phyloP scores from a whole-genome alignment of 2,888 invertebrate species.

The Synanthedon formicaeformis region DNA sequence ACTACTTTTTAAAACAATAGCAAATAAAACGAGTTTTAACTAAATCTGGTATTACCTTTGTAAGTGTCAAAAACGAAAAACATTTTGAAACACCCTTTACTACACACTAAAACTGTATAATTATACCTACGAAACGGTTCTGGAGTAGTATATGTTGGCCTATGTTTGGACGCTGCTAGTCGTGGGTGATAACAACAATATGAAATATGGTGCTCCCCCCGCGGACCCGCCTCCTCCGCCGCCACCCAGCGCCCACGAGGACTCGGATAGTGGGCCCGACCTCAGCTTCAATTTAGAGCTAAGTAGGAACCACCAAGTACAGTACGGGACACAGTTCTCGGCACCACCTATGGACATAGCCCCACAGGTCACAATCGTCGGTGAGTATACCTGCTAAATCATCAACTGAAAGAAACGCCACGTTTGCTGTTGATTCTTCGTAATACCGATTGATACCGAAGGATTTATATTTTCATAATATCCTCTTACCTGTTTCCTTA shows the following conservation, averaged over 20 bases:
- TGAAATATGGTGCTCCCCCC: constrained; percentile 52
- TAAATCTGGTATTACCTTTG: too few species aligned
- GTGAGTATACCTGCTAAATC: constrained; percentile 29
- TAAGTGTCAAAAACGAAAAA: too few species aligned
- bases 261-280: constrained; percentile 49
- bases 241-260: constrained; percentile 39
- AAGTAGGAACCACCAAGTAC: constrained; percentile 77
- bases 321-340: constrained; percentile 79
- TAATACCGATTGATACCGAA: too few species aligned
- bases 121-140: too few species aligned
- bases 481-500: too few species aligned
- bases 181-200: constrained; percentile 41
- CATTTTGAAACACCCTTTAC: too few species aligned
- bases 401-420: neutral
- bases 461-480: too few species aligned
- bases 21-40: too few species aligned
- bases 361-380: constrained; percentile 53
- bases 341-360: constrained; percentile 15
- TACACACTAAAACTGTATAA: too few species aligned
- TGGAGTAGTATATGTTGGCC: neutral
- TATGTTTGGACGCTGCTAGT: constrained; percentile 47
- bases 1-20: too few species aligned
- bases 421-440: too few species aligned
- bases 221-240: constrained; percentile 68
- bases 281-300: constrained; percentile 78